Base-by-base conservation (phyloP, 2,113 vertebrate species). In the Mixornis gularis region DNA sequence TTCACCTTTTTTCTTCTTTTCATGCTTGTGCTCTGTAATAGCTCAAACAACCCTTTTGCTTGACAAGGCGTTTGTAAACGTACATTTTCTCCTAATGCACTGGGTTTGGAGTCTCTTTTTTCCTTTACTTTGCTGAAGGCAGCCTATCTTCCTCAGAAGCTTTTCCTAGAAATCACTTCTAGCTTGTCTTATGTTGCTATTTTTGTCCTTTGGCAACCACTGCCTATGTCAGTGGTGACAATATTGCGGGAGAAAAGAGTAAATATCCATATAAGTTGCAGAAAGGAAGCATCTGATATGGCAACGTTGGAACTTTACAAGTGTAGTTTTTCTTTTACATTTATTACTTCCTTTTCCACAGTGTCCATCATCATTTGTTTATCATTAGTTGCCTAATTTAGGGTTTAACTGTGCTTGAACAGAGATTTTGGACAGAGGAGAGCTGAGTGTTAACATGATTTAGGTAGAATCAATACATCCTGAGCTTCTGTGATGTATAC, bases 361-460 rank as follows among this genome's bases (percentile, higher is more conserved):
- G 38, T 79, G 92, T 72, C 86, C 38, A 22, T 94, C 84, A 85
- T 76, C 7, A 89, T 90, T 90, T 92, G 18, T 79, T 92, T 87
- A 58, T 76, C 44, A 53, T 90, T 92, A 88, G 41, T 58, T 74
- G 51, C 32, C 73, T 87, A 89, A 94, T 92, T 81, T 69, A 90
- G 24, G 43, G 34, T 58, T 92, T 87, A 90, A 88, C 59, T 93
- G 80, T 82, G 69, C 73, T 79, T 85, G 34, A 95, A 73, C 0
- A 0, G 46, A 92, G 29, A 79, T 89, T 92, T 86, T 94, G 70
- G 84, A 92, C 46, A 82, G 55, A 84, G 13, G 12, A 88, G 44
- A 65, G 24, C 38, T 87, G 43, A 80, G 17, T 25, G 26, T 76
- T 86, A 72, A 60, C 34, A 22, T 38, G 51, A 92, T 86, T 93